phyloP scores from a whole-genome alignment of 2,113 vertebrate genomes.

The Hipposideros armiger region DNA sequence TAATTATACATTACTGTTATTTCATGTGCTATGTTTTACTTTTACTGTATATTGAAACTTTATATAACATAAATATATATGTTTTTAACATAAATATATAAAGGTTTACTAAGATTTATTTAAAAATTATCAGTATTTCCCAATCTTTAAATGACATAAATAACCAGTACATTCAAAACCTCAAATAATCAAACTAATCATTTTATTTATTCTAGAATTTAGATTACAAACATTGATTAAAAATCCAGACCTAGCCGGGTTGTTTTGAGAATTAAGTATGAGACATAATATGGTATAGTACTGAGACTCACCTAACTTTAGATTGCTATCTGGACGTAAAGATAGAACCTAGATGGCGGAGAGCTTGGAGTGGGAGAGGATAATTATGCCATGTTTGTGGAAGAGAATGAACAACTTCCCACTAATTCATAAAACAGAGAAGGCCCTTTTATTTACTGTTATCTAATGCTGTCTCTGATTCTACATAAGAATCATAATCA shows the following conservation, averaged over 20 bases:
- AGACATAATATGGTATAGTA: background rate
- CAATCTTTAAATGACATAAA: slow-evolving; percentile 14
- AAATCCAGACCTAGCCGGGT: background rate
- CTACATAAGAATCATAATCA: slow-evolving; percentile 1
- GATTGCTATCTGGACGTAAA: background rate
- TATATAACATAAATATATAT: background rate
- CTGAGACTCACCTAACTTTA: background rate
- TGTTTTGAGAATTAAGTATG: background rate
- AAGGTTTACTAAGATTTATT: background rate
- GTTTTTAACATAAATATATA: slow-evolving; percentile 12
- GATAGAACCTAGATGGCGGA: background rate
- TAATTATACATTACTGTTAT: background rate
- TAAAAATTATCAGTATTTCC: background rate
- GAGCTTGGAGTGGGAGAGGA: background rate
- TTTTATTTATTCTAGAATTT: background rate
- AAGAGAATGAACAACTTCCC: background rate
- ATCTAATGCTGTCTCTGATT: slow-evolving; percentile 12
- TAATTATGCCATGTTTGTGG: background rate
- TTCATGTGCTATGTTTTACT: background rate
- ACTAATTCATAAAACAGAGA: background rate
- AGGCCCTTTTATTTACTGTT: background rate
- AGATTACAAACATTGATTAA: background rate
- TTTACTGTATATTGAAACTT: slow-evolving; percentile 5
- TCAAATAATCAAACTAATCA: slow-evolving; percentile 34
- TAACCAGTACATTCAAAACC: background rate